Percentiles rank a stretch among this genome's conserved stretches.
Evolutionary conservation across 2,888 invertebrate genomes (phyloP).

Genomic region (Apamea crenata): DNA sequence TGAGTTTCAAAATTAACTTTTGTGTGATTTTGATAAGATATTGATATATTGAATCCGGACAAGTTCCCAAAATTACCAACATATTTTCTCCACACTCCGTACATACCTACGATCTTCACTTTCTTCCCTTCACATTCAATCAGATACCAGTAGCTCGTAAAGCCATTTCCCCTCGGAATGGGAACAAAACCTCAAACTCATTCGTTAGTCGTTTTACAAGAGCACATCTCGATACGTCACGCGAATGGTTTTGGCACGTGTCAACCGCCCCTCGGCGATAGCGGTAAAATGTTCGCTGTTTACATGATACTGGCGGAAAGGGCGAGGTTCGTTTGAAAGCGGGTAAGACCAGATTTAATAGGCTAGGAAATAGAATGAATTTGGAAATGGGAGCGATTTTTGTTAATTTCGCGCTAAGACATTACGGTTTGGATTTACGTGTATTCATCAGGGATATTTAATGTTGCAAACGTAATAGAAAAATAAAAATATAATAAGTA

Average conservation of each 20-base stretch:
- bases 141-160: slow-evolving; percentile 65
- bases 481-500: too few species aligned
- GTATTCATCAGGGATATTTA: not conserved
- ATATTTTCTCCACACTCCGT: not conserved
- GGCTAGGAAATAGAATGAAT: not conserved
- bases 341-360: not conserved
- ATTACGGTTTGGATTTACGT: not conserved
- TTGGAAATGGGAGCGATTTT: not conserved
- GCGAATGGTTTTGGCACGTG: slow-evolving; percentile 85
- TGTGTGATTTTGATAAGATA: not conserved
- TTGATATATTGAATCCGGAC: not conserved
- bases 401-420: not conserved
- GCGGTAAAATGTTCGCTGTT: slow-evolving; percentile 81
- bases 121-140: slow-evolving; percentile 51
- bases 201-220: slow-evolving; percentile 82
- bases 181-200: slow-evolving; percentile 76
- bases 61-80: not conserved
- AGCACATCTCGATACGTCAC: slow-evolving; percentile 80
- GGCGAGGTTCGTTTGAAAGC: slow-evolving; percentile 60
- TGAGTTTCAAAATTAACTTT: not conserved
- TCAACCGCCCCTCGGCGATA: slow-evolving; percentile 72
- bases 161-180: slow-evolving; percentile 64
- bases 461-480: not conserved
- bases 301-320: slow-evolving; percentile 74
- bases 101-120: slow-evolving; percentile 2